Evolutionary conservation across 1,140 invertebrate species (phyloP).

Genomic region (Andricus grossulariae): DNA sequence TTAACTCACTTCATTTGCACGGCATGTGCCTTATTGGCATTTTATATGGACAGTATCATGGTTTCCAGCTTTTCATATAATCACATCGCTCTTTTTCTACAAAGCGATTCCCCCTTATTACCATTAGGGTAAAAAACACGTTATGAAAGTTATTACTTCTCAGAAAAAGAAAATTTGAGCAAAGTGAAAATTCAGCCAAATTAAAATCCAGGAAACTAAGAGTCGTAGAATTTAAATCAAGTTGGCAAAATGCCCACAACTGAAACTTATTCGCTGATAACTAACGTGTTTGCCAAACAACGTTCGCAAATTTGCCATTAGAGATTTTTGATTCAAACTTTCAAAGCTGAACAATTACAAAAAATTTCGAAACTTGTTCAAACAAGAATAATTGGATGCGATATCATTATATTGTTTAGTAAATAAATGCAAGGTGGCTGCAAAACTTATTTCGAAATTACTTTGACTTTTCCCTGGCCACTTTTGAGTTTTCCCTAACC

Average conservation of each 20-base stretch:
- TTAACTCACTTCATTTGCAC: too few species aligned
- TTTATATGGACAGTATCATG: too few species aligned
- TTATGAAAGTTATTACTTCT: conserved; percentile 16
- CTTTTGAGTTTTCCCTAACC: too few species aligned
- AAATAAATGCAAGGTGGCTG: background rate
- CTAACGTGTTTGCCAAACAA: too few species aligned
- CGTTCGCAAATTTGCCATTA: too few species aligned
- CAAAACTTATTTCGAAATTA: background rate
- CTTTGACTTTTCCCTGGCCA: background rate
- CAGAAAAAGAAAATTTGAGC: background rate
- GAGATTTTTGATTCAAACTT: too few species aligned
- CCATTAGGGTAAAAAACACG: conserved; percentile 9
- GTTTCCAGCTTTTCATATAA: too few species aligned
- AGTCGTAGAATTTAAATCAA: conserved; percentile 1
- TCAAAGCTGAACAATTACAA: too few species aligned
- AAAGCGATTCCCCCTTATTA: background rate
- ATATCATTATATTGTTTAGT: background rate
- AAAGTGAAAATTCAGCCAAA: conserved; percentile 30
- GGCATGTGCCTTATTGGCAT: too few species aligned
- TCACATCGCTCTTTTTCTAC: background rate
- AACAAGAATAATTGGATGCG: too few species aligned
- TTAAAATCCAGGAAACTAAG: conserved; percentile 7
- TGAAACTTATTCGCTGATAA: background rate
- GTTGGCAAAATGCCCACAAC: conserved; percentile 1
- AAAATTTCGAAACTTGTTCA: too few species aligned